Conservation (phyloP, 2,888 invertebrate genomes). For the Tryphoninae sp. region DNA sequence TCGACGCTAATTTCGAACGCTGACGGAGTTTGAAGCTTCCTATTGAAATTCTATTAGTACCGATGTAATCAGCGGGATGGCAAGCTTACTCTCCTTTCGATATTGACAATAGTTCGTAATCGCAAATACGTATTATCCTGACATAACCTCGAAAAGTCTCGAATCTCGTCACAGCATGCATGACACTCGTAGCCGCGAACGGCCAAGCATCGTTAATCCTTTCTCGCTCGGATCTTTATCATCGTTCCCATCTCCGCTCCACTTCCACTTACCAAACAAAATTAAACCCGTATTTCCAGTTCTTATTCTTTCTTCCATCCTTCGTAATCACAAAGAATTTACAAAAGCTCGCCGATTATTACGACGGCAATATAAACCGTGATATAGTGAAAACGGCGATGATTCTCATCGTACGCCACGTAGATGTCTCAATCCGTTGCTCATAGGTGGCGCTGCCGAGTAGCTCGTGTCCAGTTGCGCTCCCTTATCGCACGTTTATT, state of each 20-base stretch:
- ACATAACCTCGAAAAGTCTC: neutral
- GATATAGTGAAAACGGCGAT: neutral
- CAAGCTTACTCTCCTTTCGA: neutral
- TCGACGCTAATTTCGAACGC: no score
- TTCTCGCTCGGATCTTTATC: constrained; percentile 1
- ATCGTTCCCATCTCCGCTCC: neutral
- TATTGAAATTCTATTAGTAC: neutral
- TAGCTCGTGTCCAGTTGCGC: neutral
- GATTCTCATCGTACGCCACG: neutral
- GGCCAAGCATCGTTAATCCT: neutral
- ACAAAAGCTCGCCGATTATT: constrained; percentile 14
- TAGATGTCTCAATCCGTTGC: constrained; percentile 46
- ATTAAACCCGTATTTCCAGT: neutral
- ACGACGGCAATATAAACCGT: constrained; percentile 7
- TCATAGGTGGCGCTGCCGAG: neutral
- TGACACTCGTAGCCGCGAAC: neutral
- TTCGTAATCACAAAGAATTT: neutral
- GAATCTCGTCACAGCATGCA: neutral
- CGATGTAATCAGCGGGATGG: neutral
- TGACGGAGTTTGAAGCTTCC: neutral
- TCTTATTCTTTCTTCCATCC: neutral
- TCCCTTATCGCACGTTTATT: neutral
- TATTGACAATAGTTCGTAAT: neutral
- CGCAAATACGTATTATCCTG: no score
- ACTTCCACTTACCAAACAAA: neutral